These are phyloP conservation scores for Kryptopterus vitreolus DNA, from an alignment of 2,797 vertebrate genomes.

Conservation along the genomic window DNA sequence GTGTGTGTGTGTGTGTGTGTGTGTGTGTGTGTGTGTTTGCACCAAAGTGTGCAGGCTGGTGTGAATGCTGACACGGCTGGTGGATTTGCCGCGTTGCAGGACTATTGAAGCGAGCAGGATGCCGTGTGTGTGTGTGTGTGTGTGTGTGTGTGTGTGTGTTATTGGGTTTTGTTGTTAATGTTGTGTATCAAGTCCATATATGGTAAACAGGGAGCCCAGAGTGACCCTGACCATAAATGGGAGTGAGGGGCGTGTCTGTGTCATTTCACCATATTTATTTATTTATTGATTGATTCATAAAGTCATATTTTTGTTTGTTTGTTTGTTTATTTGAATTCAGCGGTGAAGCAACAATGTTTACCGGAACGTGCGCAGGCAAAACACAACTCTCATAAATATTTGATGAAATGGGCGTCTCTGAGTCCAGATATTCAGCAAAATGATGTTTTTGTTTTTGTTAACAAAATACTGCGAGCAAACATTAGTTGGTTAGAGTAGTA, in stretches of 20 bases:
- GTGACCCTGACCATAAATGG: neutral
- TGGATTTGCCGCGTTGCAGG: slow-evolving; percentile 32
- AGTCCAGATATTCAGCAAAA: no score
- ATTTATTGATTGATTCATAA: no score
- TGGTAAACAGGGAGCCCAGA: neutral
- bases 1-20: slow-evolving; percentile 32
- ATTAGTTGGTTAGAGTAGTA: no score
- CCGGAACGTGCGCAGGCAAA: no score
- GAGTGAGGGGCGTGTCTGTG: neutral
- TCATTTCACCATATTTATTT: neutral
- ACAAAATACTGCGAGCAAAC: no score
- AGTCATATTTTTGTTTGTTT: neutral
- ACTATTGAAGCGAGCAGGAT: slow-evolving; percentile 31
- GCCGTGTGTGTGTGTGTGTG: neutral
- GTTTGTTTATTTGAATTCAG: neutral
- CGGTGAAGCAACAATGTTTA: neutral
- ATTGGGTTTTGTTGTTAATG: neutral
- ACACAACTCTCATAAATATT: neutral
- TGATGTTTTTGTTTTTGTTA: no score
- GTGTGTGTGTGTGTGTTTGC: slow-evolving; percentile 14
- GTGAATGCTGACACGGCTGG: slow-evolving; percentile 29
- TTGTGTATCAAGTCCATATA: neutral
- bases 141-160: neutral
- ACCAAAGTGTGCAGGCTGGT: neutral
- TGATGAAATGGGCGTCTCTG: neutral